phyloP scores from a whole-genome alignment of 2,888 invertebrate species.

The Callyntrura guangdongensis region DNA sequence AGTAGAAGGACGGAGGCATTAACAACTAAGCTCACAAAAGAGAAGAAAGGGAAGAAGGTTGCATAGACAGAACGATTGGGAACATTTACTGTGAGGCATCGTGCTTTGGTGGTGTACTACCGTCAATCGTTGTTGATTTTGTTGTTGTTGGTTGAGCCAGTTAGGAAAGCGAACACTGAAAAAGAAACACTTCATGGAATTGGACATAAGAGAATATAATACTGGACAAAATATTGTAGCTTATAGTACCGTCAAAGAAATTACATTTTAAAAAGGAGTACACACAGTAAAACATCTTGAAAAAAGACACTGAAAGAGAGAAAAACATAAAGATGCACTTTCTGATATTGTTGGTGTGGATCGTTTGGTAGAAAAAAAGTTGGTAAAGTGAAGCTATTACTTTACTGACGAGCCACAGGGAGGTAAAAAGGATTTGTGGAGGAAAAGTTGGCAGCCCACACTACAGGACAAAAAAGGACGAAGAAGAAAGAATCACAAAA shows the following conservation, averaged over 20 bases:
- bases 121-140: not conserved
- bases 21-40: conserved; percentile 47
- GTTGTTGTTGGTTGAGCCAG: not conserved
- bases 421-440: conserved; percentile 63
- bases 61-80: not conserved
- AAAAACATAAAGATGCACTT: conserved; percentile 47
- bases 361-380: conserved; percentile 47
- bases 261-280: not conserved
- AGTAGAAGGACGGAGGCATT: conserved; percentile 47
- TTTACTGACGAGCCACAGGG: conserved; percentile 53
- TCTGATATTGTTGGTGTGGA: conserved; percentile 39
- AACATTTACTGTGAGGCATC: not conserved
- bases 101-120: not conserved
- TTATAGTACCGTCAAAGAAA: conserved; percentile 13
- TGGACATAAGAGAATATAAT: conserved; percentile 6
- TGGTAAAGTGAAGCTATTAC: conserved; percentile 28
- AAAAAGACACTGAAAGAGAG: not conserved
- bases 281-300: not conserved
- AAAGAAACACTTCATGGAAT: conserved; percentile 7
- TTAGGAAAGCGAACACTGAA: not conserved
- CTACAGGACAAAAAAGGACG: conserved; percentile 24
- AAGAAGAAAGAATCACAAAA: conserved; percentile 17
- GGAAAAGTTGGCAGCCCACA: conserved; percentile 40
- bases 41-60: conserved; percentile 13
- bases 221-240: conserved; percentile 9